Evolutionary conservation across 2,113 vertebrate species (phyloP).

Genomic region (Boleophthalmus pectinirostris): DNA sequence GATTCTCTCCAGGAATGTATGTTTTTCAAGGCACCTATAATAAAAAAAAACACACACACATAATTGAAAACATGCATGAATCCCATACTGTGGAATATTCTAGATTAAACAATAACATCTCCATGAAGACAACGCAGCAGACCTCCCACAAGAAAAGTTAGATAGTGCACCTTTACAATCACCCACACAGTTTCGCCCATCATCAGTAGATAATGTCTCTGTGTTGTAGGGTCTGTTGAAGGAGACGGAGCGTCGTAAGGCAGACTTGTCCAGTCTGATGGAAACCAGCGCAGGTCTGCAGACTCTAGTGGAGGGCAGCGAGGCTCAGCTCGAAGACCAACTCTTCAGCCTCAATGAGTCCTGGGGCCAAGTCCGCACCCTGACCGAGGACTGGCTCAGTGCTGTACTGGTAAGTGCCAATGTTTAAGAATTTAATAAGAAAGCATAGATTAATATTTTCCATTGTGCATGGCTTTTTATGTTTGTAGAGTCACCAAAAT

Average conservation of each 20-base stretch:
- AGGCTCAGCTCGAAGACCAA: conserved; percentile 82
- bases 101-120: no score
- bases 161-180: no score
- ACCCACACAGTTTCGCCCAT: background rate
- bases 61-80: no score
- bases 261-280: conserved; percentile 82
- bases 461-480: background rate
- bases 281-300: conserved; percentile 87
- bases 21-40: no score
- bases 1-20: no score
- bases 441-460: background rate
- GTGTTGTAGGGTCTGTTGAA: conserved; percentile 86
- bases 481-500: conserved; percentile 87
- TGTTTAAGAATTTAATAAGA: background rate
- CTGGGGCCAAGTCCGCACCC: conserved; percentile 87
- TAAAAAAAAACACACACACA: no score
- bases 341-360: conserved; percentile 86
- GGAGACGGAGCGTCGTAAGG: conserved; percentile 87
- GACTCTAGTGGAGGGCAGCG: conserved; percentile 86
- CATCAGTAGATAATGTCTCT: background rate
- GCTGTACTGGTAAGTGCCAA: conserved; percentile 83
- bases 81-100: no score
- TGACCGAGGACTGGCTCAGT: conserved; percentile 91
- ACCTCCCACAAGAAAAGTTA: no score
- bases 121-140: no score